A percentile compares a stretch with the other conserved stretches of the same genome.
phyloP scores from a whole-genome alignment of 2,888 invertebrate species.

The Encarsia formosa region DNA sequence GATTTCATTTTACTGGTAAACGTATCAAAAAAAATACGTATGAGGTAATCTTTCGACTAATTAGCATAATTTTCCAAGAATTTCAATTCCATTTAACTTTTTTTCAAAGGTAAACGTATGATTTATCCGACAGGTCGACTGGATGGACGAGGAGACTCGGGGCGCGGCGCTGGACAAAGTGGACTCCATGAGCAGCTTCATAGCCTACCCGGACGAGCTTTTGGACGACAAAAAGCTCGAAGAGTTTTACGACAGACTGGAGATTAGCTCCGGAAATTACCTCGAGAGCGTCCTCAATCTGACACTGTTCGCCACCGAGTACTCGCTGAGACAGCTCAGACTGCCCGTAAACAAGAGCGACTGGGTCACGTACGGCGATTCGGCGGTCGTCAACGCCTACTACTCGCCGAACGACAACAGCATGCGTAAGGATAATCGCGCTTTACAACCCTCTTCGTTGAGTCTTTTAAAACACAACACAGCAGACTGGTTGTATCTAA shows the following conservation, averaged over 20 bases:
- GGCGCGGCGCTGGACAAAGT: constrained; percentile 73
- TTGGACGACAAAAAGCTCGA: constrained; percentile 75
- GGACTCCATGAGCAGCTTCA: constrained; percentile 78
- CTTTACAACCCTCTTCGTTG: too few relatives aligned
- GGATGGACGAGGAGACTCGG: constrained; percentile 88
- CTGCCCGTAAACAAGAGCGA: constrained; percentile 54
- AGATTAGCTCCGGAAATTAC: constrained; percentile 49
- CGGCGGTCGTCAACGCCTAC: constrained; percentile 57
- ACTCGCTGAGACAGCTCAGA: constrained; percentile 51
- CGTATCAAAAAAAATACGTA: too few relatives aligned
- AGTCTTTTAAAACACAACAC: too few relatives aligned
- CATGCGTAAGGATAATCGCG: constrained; percentile 55
- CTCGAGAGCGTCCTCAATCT: constrained; percentile 52
- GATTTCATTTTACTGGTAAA: too few relatives aligned
- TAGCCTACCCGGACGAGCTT: constrained; percentile 88
- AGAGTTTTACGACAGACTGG: constrained; percentile 64
- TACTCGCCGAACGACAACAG: constrained; percentile 56
- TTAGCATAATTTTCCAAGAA: too few relatives aligned
- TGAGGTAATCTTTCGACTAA: too few relatives aligned
- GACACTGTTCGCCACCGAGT: constrained; percentile 53
- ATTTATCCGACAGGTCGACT: constrained; percentile 61
- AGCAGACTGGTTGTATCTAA: too few relatives aligned
- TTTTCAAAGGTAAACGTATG: too few relatives aligned
- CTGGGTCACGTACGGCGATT: constrained; percentile 54
- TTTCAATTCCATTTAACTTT: too few relatives aligned